Percentiles rank a stretch among this genome's conserved stretches.
These are phyloP conservation scores for Diachasmimorpha longicaudata DNA, from an alignment of 1,140 invertebrate species.

Conservation along the genomic window DNA sequence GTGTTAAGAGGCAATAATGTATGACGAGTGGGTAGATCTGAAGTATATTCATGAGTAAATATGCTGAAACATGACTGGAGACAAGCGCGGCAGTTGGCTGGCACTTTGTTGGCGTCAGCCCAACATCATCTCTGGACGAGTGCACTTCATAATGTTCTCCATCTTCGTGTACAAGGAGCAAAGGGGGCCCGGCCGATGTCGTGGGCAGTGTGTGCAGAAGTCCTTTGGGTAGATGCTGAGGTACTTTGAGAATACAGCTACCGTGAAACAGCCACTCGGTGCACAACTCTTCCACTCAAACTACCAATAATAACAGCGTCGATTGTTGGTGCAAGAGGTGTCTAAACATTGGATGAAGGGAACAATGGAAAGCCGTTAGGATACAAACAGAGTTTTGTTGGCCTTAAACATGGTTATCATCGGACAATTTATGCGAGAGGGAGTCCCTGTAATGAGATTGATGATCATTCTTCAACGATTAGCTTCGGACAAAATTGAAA, in stretches of 20 bases:
- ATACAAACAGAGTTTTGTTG: background rate
- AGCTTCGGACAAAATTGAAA: too few species aligned
- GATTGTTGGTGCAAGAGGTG: background rate
- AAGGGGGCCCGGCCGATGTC: background rate
- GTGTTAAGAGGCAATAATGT: background rate
- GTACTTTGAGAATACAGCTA: background rate
- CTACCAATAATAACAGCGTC: slow-evolving; percentile 10
- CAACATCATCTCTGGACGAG: slow-evolving; percentile 21
- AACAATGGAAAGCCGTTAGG: background rate
- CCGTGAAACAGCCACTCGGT: slow-evolving; percentile 22
- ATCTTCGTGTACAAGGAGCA: background rate
- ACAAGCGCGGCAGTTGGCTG: slow-evolving; percentile 20
- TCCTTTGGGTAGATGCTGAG: background rate
- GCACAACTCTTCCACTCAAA: background rate
- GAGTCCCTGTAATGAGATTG: background rate
- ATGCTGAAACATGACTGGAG: slow-evolving; percentile 43
- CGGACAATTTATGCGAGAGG: background rate
- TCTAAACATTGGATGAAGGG: background rate
- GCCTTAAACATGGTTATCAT: background rate
- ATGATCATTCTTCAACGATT: too few species aligned
- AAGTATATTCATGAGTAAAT: slow-evolving; percentile 36
- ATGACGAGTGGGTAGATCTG: background rate
- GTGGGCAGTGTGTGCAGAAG: slow-evolving; percentile 22
- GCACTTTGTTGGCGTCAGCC: slow-evolving; percentile 25
- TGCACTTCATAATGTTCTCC: slow-evolving; percentile 20